Evolutionary conservation across 2,888 invertebrate genomes (phyloP).

Genomic region (Mantis religiosa): DNA sequence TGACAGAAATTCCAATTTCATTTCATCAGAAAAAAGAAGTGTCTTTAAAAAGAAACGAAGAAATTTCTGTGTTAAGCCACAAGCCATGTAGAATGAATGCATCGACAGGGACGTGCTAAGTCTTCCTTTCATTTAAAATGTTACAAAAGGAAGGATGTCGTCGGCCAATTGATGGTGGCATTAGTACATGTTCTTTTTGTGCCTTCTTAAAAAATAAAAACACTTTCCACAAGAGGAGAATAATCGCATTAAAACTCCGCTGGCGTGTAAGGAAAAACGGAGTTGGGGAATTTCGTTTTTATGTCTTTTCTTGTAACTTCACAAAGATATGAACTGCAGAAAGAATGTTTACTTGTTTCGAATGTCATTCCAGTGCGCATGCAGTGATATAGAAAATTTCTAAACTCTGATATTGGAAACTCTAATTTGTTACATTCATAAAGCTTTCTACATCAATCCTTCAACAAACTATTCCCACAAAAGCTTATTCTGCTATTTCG

Average conservation of each 20-base stretch:
- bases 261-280: not conserved
- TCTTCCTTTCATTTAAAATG: not conserved
- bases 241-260: not conserved
- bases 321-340: not conserved
- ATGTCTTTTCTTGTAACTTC: not conserved
- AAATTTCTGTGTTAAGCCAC: not conserved
- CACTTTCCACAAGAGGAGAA: not conserved
- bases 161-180: not conserved
- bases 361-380: too few species aligned
- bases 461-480: too few species aligned
- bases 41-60: too few species aligned
- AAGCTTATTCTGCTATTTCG: too few species aligned
- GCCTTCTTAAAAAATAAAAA: not conserved
- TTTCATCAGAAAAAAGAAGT: too few species aligned
- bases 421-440: too few species aligned
- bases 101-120: not conserved
- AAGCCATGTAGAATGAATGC: not conserved
- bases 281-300: not conserved
- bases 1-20: too few species aligned
- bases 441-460: too few species aligned
- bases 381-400: too few species aligned
- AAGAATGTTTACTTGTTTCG: not conserved
- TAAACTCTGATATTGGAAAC: too few species aligned
- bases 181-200: not conserved
- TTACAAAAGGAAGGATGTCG: not conserved